Evolutionary conservation across 2,113 vertebrate genomes (phyloP), one percentile per base, ranked within the genome.

Genomic region (Hippocampus barbouri): DNA sequence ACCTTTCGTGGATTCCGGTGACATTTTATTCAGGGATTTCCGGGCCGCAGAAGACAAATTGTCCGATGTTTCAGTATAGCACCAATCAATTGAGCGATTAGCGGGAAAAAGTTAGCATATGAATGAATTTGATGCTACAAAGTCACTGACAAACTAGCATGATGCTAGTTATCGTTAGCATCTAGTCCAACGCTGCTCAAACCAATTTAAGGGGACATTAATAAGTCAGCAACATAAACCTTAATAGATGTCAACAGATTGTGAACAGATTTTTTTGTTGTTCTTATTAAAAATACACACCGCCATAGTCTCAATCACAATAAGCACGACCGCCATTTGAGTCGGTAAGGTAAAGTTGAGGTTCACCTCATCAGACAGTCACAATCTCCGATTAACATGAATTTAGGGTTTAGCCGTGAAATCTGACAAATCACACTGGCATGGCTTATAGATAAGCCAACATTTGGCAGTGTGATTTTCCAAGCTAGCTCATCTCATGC

Each of bases 371-470:
- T 87, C 77, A 79, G 71, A 78, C 79, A 72, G 70, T 84, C 79
- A 81, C 82, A 83, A 82, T 80, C 85, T 84, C 75, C 82, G 88
- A 88, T 90, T 86, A 89, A 84, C 83, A 80, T 83, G 81, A 87
- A 89, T 85, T 76, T 80, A 64, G 86, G 85, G 70, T 84, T 86
- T 87, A 81, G 73, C 84, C 73, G 82, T 83, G 68, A 88, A 89
- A 82, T 89, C 87, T 81, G 82, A 87, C 85, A 88, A 89, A 89
- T 84, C 86, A 84, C 77, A 77, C 71, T 69, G 80, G 27, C 61
- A 5, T 79, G 88, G 64, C 85, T 91, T 88, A 91, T 1, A 60
- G 49, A 67, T 89, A 71, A 84, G 85, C 60, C 82, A 77, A 64
- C 67, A 83, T 88, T 83, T 83, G 70, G 79, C 66, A 69, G 70